Conservation (phyloP, 2,113 vertebrate species). For the Colius striatus region DNA sequence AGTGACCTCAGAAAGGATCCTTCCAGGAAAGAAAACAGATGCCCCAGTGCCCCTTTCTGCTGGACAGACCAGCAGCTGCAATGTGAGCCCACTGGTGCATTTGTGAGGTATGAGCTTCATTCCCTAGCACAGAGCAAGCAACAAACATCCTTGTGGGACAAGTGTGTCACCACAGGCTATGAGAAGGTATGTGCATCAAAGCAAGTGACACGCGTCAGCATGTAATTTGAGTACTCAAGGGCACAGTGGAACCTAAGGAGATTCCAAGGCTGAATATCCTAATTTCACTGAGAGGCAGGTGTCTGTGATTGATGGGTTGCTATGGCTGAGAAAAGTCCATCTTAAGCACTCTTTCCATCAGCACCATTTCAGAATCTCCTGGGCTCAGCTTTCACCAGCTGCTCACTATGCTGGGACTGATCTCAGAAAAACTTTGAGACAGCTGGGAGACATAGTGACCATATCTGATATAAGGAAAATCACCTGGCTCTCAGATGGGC, state of each 20-base stretch:
- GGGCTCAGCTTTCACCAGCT: constrained; percentile 52
- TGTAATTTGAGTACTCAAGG: constrained; percentile 14
- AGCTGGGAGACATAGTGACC: neutral
- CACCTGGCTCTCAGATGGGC: neutral
- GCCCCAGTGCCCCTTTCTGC: neutral
- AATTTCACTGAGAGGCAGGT: neutral
- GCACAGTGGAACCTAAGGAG: neutral
- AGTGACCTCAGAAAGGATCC: neutral
- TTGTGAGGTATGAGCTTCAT: neutral
- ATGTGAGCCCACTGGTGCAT: neutral
- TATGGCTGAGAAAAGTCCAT: neutral
- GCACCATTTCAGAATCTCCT: neutral
- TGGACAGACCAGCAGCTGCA: constrained; percentile 25
- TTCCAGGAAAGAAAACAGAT: neutral
- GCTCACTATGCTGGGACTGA: neutral
- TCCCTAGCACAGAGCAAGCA: neutral
- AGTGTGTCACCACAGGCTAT: neutral
- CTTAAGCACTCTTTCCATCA: constrained; percentile 5
- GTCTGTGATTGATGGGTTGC: constrained; percentile 33
- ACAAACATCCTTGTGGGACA: neutral
- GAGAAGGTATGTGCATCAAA: neutral
- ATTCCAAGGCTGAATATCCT: constrained; percentile 39
- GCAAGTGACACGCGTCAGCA: neutral
- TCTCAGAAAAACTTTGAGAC: neutral
- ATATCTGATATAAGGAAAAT: neutral